phyloP scores from a whole-genome alignment of 2,113 vertebrate species.

The Muscicapa adusta region DNA sequence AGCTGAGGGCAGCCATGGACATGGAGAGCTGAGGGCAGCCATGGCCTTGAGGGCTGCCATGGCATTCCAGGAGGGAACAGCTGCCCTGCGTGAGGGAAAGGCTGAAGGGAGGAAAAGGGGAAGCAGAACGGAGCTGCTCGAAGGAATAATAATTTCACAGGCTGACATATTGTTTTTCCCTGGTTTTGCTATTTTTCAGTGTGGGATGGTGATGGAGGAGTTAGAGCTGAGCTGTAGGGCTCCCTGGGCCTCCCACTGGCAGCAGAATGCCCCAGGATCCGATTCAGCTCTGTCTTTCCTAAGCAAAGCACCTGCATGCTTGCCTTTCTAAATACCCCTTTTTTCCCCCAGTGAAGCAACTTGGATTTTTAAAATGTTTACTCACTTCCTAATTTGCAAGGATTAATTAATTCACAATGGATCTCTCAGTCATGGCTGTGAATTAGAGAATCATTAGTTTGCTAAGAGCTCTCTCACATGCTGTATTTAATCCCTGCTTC shows the following conservation, averaged over 20 bases:
- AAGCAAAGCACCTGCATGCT: background rate
- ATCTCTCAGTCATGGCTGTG: background rate
- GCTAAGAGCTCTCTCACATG: background rate
- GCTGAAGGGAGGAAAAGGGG: too few species aligned
- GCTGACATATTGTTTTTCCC: background rate
- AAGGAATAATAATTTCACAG: background rate
- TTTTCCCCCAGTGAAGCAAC: background rate
- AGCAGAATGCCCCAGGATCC: background rate
- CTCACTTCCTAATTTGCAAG: background rate
- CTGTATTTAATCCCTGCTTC: conserved; percentile 10
- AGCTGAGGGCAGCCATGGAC: too few species aligned
- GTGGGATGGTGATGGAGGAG: background rate
- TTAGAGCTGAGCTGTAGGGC: background rate
- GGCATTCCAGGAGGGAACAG: accelerated
- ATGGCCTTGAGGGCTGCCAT: background rate
- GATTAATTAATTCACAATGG: conserved; percentile 29
- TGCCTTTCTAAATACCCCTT: background rate
- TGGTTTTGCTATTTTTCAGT: background rate
- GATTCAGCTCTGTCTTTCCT: background rate
- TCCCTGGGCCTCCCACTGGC: background rate
- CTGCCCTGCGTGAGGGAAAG: accelerated
- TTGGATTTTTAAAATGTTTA: background rate
- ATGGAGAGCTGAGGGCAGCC: too few species aligned
- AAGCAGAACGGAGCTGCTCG: background rate
- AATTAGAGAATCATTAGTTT: background rate